Conservation (phyloP, 2,113 vertebrate genomes). For the Oostethus manadensis region DNA sequence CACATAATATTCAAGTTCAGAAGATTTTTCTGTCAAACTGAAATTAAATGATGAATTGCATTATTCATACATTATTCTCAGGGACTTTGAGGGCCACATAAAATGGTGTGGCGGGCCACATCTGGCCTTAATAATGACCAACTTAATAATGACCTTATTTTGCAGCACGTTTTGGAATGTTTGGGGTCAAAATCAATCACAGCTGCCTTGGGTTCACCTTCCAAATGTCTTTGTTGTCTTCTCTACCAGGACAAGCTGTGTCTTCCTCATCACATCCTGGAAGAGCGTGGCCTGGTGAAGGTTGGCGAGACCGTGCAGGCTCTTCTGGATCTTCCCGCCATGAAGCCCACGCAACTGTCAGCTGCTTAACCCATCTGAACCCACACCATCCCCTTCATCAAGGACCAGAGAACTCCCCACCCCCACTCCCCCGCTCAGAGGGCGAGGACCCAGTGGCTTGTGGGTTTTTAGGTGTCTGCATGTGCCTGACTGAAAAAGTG, state of each 20-base stretch:
- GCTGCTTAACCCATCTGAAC: slow-evolving; percentile 71
- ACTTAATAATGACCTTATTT: too few relatives aligned
- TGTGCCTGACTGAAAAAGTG: slow-evolving; percentile 57
- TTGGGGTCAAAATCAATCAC: too few relatives aligned
- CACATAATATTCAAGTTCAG: too few relatives aligned
- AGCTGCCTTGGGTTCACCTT: too few relatives aligned
- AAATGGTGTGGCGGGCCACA: too few relatives aligned
- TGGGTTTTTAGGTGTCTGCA: slow-evolving; percentile 28
- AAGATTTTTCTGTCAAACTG: too few relatives aligned
- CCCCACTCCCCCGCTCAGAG: neutral
- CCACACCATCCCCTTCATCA: slow-evolving; percentile 1
- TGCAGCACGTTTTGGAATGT: too few relatives aligned
- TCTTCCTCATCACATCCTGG: slow-evolving; percentile 96
- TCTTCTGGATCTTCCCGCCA: slow-evolving; percentile 83
- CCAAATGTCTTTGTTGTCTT: slow-evolving; percentile 6
- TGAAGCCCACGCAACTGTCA: slow-evolving; percentile 82
- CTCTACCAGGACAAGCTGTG: slow-evolving; percentile 87
- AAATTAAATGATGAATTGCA: too few relatives aligned
- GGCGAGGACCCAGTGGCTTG: slow-evolving; percentile 36
- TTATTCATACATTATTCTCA: too few relatives aligned
- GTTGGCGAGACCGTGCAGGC: slow-evolving; percentile 93
- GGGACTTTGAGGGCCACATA: too few relatives aligned
- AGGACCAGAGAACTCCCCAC: slow-evolving; percentile 40
- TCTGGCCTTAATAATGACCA: too few relatives aligned
- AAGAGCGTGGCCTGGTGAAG: slow-evolving; percentile 93